phyloP scores from a whole-genome alignment of 2,113 vertebrate species.

The Sterna hirundo region DNA sequence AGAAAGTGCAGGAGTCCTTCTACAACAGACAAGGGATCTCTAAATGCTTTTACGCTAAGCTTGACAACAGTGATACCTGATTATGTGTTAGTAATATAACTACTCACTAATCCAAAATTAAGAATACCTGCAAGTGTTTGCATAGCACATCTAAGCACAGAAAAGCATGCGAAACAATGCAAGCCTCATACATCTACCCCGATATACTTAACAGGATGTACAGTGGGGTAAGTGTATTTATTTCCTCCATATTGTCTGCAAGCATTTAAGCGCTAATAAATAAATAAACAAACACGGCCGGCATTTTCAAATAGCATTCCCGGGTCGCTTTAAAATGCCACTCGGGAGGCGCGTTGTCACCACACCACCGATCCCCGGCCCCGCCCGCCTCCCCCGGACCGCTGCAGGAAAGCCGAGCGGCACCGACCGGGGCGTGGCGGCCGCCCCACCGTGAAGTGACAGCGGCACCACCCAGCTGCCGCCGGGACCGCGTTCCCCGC shows the following conservation, averaged over 20 bases:
- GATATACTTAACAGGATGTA: rapidly evolving
- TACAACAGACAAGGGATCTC: neutral
- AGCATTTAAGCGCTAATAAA: neutral
- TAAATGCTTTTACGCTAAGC: neutral
- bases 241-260: neutral
- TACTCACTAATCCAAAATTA: neutral
- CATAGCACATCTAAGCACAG: neutral
- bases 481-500: neutral
- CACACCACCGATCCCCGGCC: rapidly evolving
- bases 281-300: no score
- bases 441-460: no score
- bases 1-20: neutral
- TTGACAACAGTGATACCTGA: neutral
- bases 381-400: rapidly evolving
- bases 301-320: neutral
- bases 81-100: neutral
- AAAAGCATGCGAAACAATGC: neutral
- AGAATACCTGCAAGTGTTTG: neutral
- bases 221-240: rapidly evolving
- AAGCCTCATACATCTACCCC: neutral
- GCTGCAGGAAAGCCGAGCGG: neutral
- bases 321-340: rapidly evolving
- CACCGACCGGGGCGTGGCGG: no score
- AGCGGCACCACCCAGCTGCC: neutral
- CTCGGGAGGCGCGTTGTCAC: neutral